These are phyloP conservation scores for Noctuana brunneofusca DNA, from an alignment of 2,888 invertebrate genomes.

Conservation along the genomic window DNA sequence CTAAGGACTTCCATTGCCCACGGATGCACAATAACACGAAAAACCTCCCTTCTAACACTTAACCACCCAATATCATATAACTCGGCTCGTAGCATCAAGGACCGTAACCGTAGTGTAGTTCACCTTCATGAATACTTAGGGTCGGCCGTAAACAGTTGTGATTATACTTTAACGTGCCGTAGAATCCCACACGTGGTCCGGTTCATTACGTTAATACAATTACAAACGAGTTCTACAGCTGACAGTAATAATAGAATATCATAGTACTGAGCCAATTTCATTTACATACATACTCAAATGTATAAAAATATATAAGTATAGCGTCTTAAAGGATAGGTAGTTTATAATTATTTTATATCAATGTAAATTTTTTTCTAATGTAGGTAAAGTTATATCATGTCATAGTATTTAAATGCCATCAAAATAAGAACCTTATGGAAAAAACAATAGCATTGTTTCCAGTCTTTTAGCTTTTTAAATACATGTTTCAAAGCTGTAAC, in stretches of 20 bases:
- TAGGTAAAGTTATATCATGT: no score
- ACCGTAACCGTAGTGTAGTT: constrained; percentile 21
- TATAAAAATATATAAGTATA: no score
- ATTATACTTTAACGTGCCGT: constrained; percentile 28
- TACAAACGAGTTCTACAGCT: constrained; percentile 4
- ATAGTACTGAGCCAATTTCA: background rate
- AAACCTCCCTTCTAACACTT: constrained; percentile 35
- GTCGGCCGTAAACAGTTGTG: constrained; percentile 28
- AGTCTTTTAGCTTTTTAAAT: no score
- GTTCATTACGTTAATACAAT: constrained; percentile 28
- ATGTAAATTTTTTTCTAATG: no score
- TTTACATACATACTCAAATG: no score
- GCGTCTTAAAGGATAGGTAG: no score
- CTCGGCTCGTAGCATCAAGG: constrained; percentile 38
- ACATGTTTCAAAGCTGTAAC: no score
- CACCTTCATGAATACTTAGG: constrained; percentile 32
- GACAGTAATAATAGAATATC: constrained; percentile 4
- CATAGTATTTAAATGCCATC: no score
- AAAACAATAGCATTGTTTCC: no score
- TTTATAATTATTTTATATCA: no score
- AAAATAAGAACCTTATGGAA: no score
- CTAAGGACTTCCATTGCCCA: background rate
- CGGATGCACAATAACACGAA: background rate
- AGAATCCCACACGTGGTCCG: constrained; percentile 15
- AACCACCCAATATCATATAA: constrained; percentile 53